Evolutionary conservation across 2,888 invertebrate species (phyloP).

Genomic region (Drosophila kokeensis): DNA sequence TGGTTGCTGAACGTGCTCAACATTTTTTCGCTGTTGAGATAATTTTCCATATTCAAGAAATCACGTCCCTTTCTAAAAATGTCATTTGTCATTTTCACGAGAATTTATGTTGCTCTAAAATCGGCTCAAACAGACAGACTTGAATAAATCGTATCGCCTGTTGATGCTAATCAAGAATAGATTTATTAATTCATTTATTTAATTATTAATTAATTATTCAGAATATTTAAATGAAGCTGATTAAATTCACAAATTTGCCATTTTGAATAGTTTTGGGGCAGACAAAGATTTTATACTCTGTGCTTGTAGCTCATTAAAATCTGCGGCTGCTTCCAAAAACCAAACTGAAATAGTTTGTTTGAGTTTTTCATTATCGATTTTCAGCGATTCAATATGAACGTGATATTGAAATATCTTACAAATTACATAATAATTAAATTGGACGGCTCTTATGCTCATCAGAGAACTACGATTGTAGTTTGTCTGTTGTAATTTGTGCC

Average conservation of each 20-base stretch:
- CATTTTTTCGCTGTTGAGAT: background rate
- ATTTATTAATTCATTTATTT: background rate
- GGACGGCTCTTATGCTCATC: conserved; percentile 2
- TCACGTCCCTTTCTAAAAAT: background rate
- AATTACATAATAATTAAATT: conserved; percentile 8
- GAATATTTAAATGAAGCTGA: background rate
- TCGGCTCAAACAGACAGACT: background rate
- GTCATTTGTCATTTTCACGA: background rate
- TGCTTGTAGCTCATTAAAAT: background rate
- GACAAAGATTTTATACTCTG: too few species aligned
- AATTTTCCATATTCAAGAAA: background rate
- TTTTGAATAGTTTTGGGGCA: too few species aligned
- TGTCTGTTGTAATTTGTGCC: conserved; percentile 28
- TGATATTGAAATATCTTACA: background rate
- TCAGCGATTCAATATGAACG: background rate
- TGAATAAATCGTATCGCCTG: background rate
- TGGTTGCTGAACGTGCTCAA: background rate
- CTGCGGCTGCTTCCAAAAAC: background rate
- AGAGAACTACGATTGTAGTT: conserved; percentile 18
- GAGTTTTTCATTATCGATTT: background rate
- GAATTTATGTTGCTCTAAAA: background rate
- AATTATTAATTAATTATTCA: background rate
- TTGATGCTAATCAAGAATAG: background rate
- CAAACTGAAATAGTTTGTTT: background rate
- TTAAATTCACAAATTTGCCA: background rate